These are phyloP conservation scores for Oligia latruncula DNA, from an alignment of 2,888 invertebrate species.

Conservation along the genomic window DNA sequence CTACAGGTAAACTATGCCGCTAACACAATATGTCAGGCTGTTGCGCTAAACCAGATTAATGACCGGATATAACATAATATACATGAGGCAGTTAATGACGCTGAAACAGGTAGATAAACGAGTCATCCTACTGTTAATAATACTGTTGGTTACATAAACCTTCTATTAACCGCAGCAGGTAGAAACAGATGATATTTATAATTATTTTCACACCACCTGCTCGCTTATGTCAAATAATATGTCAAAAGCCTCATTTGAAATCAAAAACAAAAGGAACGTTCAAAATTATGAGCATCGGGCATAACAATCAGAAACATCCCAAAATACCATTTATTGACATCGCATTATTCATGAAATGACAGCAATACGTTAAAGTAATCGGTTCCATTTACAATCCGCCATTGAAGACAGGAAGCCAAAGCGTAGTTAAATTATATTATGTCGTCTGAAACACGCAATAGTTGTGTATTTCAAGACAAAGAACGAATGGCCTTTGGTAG, in stretches of 20 bases:
- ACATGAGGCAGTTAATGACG: conserved; percentile 28
- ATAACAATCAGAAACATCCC: conserved; percentile 16
- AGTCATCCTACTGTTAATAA: conserved; percentile 4
- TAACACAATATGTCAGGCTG: conserved; percentile 32
- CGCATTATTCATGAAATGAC: conserved; percentile 28
- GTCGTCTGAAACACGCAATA: neutral
- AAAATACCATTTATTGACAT: conserved; percentile 24
- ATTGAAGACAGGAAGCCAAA: neutral
- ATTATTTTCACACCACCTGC: too few relatives aligned
- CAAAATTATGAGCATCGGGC: neutral
- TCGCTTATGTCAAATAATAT: too few relatives aligned
- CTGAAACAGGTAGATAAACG: conserved; percentile 44
- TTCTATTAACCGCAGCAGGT: neutral
- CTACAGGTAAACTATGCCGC: conserved; percentile 1
- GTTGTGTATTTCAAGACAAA: neutral
- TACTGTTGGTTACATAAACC: neutral
- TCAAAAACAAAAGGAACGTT: neutral
- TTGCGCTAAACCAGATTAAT: conserved; percentile 36
- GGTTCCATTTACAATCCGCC: conserved; percentile 27
- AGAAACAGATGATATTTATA: neutral
- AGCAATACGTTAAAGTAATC: conserved; percentile 18
- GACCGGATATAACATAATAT: conserved; percentile 24
- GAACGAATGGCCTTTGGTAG: neutral
- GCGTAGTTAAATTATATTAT: neutral
- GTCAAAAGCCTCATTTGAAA: neutral